Evolutionary conservation across 2,888 invertebrate genomes (phyloP), one percentile per base, ranked within the genome.

Genomic region (Catocala sponsa): DNA sequence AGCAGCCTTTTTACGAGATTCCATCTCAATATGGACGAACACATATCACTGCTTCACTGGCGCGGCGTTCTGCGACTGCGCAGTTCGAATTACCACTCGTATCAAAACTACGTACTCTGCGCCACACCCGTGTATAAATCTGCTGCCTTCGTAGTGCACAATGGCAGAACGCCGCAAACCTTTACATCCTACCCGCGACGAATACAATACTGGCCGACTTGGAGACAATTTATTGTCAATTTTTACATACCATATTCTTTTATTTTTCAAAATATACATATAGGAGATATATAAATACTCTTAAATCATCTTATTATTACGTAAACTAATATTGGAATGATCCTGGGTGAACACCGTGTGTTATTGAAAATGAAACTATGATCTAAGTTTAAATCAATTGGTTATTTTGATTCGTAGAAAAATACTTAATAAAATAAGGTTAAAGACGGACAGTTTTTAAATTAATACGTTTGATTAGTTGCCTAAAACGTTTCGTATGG

Each of bases 121-220:
- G 43, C 43, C 48, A 35, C 10, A 25, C 7, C 13, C 10, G 41
- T 32, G 12, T 51, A 38, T 32, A 51, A 10, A 44, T 52, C 46
- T 51, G 64, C 57, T 68, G 54, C 63, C 53, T 54, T 56, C 59
- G 33, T 11, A 50, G 35, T 41, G 38, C 48, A 33, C 50, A 58
- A 15, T 35, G 13, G 52, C 11, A 35, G 25, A 57, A 47, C 54
- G 13, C 15, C 63, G 46, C 49, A 53, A 48, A 38, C 59, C 41
- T 46, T 55, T 59, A 68, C 49, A 57, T 59, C 62, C 72, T 76
- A 81, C 76, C 81, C 78, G 82, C 80, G 69, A 76, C 71, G 72
- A 88, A 87, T 63, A 59, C 58, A 54, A 58, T 88, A 89, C 88
- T 89, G 88, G 86, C 88, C 87, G 86, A 88, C 84, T 73, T 63